These are phyloP conservation scores for Orientallactaga bullata DNA, from an alignment of 2,113 vertebrate genomes.

Conservation along the genomic window DNA sequence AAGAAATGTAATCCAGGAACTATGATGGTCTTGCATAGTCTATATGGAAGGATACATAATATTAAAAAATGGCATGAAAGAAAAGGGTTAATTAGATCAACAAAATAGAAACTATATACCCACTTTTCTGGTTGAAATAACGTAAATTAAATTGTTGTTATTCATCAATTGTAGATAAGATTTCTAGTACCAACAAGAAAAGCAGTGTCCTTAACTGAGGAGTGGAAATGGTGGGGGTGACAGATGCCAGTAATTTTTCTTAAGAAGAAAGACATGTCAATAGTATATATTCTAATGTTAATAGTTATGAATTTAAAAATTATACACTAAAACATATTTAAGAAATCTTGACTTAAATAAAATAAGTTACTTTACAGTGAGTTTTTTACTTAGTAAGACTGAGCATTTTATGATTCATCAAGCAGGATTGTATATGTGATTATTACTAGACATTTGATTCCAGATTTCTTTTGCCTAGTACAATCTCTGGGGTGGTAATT, in stretches of 20 bases:
- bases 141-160: not conserved
- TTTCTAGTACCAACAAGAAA: not conserved
- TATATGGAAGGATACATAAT: not conserved
- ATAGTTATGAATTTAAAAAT: slow-evolving; percentile 8
- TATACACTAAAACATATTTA: not conserved
- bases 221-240: not conserved
- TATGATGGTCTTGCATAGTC: not conserved
- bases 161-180: slow-evolving; percentile 29
- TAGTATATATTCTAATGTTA: slow-evolving; percentile 1
- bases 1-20: not conserved
- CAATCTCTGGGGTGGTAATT: not conserved
- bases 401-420: not conserved
- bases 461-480: not conserved
- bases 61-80: not conserved
- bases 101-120: not conserved
- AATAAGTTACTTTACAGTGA: not conserved
- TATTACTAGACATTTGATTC: slow-evolving; percentile 31
- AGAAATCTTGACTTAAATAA: not conserved
- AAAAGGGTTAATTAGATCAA: not conserved
- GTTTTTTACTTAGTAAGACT: slow-evolving; percentile 8
- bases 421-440: not conserved
- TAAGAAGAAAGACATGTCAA: not conserved
- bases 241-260: not conserved
- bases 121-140: not conserved
- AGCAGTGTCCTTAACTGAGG: not conserved